Evolutionary conservation across 2,113 vertebrate genomes (phyloP), one percentile per base, ranked within the genome.

Genomic region (Balaeniceps rex): DNA sequence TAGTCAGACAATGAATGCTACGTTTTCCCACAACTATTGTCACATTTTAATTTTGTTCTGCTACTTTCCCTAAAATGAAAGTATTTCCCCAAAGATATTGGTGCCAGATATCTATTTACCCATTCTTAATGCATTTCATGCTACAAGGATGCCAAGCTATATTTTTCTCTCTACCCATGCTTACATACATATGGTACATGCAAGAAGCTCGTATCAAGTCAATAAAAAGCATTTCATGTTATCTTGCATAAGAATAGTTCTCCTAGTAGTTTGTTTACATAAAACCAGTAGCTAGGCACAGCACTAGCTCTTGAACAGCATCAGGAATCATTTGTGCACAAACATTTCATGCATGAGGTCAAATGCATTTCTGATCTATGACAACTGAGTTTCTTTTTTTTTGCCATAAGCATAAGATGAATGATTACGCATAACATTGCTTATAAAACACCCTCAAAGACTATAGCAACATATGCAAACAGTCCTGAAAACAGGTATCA

Each of bases 161-260:
- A 23, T n/a, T 90, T 76, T 76, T 26, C 31, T 65, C 38, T 13
- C 12, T 6, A 40, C 14, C 14, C 34, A 28, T 12, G 19, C 7
- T 54, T 75, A 66, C 6, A 34, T 5, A 33, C 9, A 19, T 4
- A 24, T 2, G 7, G 6, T 13, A 68, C 12, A 24, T 4, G 9
- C 28, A 81, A 60, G 9, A 57, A 36, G 17, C 46, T 31, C 0
- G 0, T 13, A 46, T 17, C 16, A 25, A 23, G 11, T 42, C 17
- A 83, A 23, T 29, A 66, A 88, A 65, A 44, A 77, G 24, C 7
- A 70, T 74, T 78, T 89, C 2, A 44, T 1, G 0, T 19, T 88
- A 55, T 11, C 44, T 51, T 60, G 9, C 14, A 19, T 19, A 79
- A 63, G 38, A 83, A 18, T 13, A 61, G 19, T 40, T 28, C 61